phyloP scores from a whole-genome alignment of 2,888 invertebrate genomes.

The Eupithecia tripunctaria region DNA sequence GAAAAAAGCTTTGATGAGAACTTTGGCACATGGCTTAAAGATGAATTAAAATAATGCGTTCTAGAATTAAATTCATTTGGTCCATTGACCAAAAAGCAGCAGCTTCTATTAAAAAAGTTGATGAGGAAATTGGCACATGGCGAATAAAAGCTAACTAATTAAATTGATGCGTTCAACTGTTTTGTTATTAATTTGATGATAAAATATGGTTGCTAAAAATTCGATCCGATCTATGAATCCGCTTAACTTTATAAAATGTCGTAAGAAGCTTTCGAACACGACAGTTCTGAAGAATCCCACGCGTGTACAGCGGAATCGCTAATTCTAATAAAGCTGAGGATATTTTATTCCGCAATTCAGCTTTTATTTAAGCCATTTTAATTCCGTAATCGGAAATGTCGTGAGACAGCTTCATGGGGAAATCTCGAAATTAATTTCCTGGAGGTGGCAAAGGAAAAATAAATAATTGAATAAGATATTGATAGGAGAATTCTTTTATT shows the following conservation, averaged over 20 bases:
- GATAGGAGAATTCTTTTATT: background rate
- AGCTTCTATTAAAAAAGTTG: background rate
- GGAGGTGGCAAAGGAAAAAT: constrained; percentile 20
- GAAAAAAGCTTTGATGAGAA: background rate
- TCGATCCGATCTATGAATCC: too few species aligned
- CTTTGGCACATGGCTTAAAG: background rate
- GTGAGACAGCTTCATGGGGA: constrained; percentile 17
- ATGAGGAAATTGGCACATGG: background rate
- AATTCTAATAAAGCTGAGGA: constrained; percentile 60
- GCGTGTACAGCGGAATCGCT: constrained; percentile 60
- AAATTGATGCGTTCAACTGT: background rate
- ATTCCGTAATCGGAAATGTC: constrained; percentile 21
- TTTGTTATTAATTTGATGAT: background rate
- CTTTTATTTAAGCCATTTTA: constrained; percentile 21
- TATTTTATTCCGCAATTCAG: constrained; percentile 21
- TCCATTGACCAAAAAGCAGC: background rate
- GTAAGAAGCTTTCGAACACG: background rate
- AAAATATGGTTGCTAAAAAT: background rate
- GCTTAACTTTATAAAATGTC: too few species aligned
- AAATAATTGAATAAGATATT: background rate
- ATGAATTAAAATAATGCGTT: background rate
- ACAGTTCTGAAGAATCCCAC: constrained; percentile 16
- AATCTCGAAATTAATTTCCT: constrained; percentile 12
- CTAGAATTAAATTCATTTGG: background rate
- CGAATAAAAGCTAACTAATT: background rate